Evolutionary conservation across 2,888 invertebrate genomes (phyloP), one percentile per base, ranked within the genome.

Genomic region (Pterostichus madidus): DNA sequence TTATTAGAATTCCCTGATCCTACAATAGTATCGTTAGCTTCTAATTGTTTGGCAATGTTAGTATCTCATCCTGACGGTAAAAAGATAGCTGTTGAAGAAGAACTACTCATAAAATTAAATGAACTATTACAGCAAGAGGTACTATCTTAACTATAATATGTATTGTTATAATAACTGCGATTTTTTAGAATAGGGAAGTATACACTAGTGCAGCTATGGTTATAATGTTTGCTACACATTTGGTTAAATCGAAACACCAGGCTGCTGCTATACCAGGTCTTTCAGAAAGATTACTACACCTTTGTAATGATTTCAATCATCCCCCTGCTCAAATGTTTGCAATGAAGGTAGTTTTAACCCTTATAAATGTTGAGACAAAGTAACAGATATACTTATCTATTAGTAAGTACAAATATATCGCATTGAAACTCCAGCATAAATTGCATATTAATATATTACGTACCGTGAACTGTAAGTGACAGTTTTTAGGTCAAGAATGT

Each of bases 191-290:
- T n/a, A 81, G 84, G 15, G 86, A 87, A 46, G 80, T 89, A 24
- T 87, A 88, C 73, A 86, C 87, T 24, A 86, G 86, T 59, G 89
- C 89, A 5, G 88, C 88, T 13, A 85, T 87, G 46, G 87, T 87
- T 0, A 85, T 90, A 44, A 87, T 89, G 87, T 89, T 88, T 80
- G 88, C 89, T 46, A 89, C 90, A 0, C 86, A 88, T 56, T 87
- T 87, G 80, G 87, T 88, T 5, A 85, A 86, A 79, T 87, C 88
- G 0, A 89, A 88, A 84, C 85, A 88, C 32, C 85, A 84, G 73
- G 88, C 89, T 8, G 85, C 85, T 11, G 86, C 87, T 84, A 86
- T 89, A 11, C 84, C 85, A 13, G 83, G 83, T 31, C 83, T 90
- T 17, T 84, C 87, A 0, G 86, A 87, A 83, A 86, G 88, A 11